Evolutionary conservation across 2,113 vertebrate genomes (phyloP).

Genomic region (Phrynocephalus versicolor): DNA sequence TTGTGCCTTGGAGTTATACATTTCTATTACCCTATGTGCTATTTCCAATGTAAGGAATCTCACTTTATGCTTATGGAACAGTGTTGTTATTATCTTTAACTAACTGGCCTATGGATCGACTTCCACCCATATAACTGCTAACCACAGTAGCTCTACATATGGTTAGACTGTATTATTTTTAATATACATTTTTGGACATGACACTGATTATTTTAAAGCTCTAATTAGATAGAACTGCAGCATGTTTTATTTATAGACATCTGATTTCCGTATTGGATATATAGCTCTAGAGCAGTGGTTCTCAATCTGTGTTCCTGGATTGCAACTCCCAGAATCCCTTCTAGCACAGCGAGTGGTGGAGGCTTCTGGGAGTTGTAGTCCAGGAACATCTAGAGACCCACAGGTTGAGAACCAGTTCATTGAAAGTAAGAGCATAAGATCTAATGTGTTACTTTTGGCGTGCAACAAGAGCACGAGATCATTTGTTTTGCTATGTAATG

Average conservation of each 20-base stretch:
- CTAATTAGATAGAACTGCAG: conserved; percentile 7
- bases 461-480: not conserved
- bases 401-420: not conserved
- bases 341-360: no score
- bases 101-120: conserved; percentile 34
- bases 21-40: conserved; percentile 24
- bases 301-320: no score
- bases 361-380: no score
- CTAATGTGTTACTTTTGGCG: not conserved
- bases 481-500: not conserved
- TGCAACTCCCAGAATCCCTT: no score
- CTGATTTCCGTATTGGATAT: conserved; percentile 16
- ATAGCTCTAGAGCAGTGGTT: conserved; percentile 9
- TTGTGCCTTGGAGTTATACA: conserved; percentile 29
- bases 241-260: conserved; percentile 11
- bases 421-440: not conserved
- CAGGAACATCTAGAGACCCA: no score
- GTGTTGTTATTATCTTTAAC: conserved; percentile 25
- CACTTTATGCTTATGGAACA: conserved; percentile 36
- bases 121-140: not conserved
- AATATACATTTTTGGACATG: not conserved
- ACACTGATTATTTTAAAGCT: not conserved
- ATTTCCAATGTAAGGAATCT: conserved; percentile 37
- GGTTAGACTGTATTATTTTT: not conserved
- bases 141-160: not conserved